Evolutionary conservation across 2,888 invertebrate genomes (phyloP), one percentile per base, ranked within the genome.

Genomic region (Lycocerus yunnanus): DNA sequence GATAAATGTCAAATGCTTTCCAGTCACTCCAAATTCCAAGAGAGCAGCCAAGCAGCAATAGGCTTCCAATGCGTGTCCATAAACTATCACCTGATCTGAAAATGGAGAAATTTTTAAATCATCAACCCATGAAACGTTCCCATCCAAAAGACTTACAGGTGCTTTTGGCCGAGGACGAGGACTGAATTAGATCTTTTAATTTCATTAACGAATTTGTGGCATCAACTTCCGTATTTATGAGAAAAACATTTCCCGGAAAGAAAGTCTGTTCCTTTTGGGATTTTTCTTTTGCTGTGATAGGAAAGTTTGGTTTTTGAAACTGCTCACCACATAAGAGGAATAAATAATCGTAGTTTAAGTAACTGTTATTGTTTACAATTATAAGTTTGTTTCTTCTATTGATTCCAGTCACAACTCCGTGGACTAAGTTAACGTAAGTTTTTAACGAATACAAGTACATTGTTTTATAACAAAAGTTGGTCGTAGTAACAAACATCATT

Each of bases 1-100:
- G 1, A 94, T 88, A 68, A 93, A 89, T 3, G 89, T 85, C 13
- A 94, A 91, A 80, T 89, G 88, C 4, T 87, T 82, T 0, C 90
- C 88, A 0, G 88, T 84, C 0, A 94, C 83, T 1, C 92, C 92
- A 76, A 89, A 86, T 27, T 90, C 89, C 11, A 93, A 80, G 27
- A 95, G 86, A 0, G 91, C 90, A 15, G 90, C 88, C 9, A 95
- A 81, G 80, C 93, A 92, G 78, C 91, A 90, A 81, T 91, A 93
- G 0, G 92, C 90, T 79, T 93, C 90, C 66, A 94, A 84, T 27
- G 89, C 89, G 15, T 89, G 87, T 0, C 95, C 95, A 82, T 94
- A 94, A 0, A 95, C 90, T 2, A 95, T 84, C 6, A 92, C 83
- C 76, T 84, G 86, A 71, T 84, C 89, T 89, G 79, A 10, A 86